phyloP scores from a whole-genome alignment of 2,888 invertebrate genomes.

The Latrodectus elegans region DNA sequence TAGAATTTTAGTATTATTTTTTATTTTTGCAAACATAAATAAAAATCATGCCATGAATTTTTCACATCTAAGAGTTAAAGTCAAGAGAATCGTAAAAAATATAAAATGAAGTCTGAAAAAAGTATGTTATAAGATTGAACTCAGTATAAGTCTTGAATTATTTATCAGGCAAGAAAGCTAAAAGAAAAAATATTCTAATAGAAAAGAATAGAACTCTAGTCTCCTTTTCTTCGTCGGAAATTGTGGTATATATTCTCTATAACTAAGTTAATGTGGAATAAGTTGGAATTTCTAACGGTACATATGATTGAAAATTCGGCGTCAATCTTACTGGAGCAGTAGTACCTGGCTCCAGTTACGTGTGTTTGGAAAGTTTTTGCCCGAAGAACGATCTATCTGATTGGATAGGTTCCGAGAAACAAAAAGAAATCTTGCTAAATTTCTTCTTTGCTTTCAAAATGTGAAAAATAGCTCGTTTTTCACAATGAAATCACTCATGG shows the following conservation, averaged over 20 bases:
- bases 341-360: slow-evolving; percentile 3
- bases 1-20: neutral
- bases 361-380: slow-evolving; percentile 13
- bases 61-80: slow-evolving; percentile 28
- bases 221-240: slow-evolving; percentile 16
- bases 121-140: slow-evolving; percentile 36
- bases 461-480: neutral
- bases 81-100: neutral
- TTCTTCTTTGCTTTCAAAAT: neutral
- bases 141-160: slow-evolving; percentile 44
- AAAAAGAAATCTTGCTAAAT: slow-evolving; percentile 25
- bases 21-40: slow-evolving; percentile 3
- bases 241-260: slow-evolving; percentile 45
- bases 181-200: slow-evolving; percentile 19
- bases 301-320: slow-evolving; percentile 40
- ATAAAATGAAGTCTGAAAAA: slow-evolving; percentile 12
- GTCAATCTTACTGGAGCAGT: slow-evolving; percentile 7
- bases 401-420: slow-evolving; percentile 39
- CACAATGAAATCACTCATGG: slow-evolving; percentile 31
- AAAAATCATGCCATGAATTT: slow-evolving; percentile 46
- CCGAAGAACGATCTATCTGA: slow-evolving; percentile 30
- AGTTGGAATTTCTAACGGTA: slow-evolving; percentile 33
- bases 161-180: slow-evolving; percentile 35
- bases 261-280: slow-evolving; percentile 54
- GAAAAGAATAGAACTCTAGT: slow-evolving; percentile 36